A percentile compares a stretch with the other conserved stretches of the same genome.
Evolutionary conservation across 2,113 vertebrate genomes (phyloP).

Genomic region (Sphaerodactylus townsendi): DNA sequence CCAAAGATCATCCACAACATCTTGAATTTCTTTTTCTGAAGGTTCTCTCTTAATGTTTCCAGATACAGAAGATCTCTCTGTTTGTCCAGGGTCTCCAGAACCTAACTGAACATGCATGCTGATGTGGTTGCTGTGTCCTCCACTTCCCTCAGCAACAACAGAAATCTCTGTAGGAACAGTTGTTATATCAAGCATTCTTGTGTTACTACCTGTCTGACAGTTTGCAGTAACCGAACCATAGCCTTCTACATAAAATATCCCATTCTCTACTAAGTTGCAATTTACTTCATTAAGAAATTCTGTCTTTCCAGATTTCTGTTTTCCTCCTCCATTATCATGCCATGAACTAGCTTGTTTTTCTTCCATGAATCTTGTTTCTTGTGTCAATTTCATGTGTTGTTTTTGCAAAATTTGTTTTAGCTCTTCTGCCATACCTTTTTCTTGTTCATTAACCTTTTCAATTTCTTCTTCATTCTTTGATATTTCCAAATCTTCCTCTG

Average conservation of each 20-base stretch:
- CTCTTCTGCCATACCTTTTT: background rate
- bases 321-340: constrained; percentile 14
- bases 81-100: background rate
- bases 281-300: constrained; percentile 33
- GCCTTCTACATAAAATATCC: constrained; percentile 22
- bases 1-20: background rate
- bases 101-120: background rate
- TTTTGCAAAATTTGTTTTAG: background rate
- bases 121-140: background rate
- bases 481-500: background rate
- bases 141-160: constrained; percentile 18
- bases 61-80: background rate
- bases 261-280: constrained; percentile 2
- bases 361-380: constrained; percentile 18
- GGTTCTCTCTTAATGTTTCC: constrained; percentile 37
- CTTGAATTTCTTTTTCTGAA: constrained; percentile 27
- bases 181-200: background rate
- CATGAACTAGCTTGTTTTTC: background rate
- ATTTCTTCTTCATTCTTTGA: background rate
- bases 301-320: constrained; percentile 19
- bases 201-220: constrained; percentile 6
- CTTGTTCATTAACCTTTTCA: background rate
- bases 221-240: constrained; percentile 31
- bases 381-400: background rate
- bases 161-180: background rate